Conservation (phyloP, 2,797 vertebrate species). For the Catharus ustulatus region DNA sequence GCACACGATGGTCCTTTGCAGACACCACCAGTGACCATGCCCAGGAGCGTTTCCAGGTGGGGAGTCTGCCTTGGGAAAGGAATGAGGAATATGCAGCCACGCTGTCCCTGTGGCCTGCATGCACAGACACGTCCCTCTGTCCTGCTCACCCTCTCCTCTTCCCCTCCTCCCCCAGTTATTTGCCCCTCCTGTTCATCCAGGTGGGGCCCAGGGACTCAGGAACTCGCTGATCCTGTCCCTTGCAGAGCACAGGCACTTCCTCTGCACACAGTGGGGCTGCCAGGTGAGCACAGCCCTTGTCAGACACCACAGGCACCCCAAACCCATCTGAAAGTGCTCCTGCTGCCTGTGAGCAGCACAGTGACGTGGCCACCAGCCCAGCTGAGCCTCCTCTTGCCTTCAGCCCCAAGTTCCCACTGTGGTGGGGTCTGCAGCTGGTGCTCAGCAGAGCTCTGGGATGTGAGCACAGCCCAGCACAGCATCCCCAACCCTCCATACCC, state of each 20-base stretch:
- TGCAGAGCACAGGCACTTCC: neutral
- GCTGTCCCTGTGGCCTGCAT: neutral
- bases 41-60: neutral
- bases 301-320: neutral
- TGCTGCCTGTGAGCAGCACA: neutral
- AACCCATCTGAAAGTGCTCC: neutral
- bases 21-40: accelerated
- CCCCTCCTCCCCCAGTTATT: neutral
- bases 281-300: neutral
- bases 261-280: neutral
- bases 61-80: neutral
- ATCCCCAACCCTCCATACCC: neutral
- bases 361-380: accelerated
- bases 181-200: neutral
- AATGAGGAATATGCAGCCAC: conserved; percentile 6
- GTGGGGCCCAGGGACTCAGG: neutral
- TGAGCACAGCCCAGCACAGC: neutral
- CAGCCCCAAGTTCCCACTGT: accelerated
- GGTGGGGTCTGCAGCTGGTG: neutral
- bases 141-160: neutral
- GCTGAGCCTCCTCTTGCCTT: neutral
- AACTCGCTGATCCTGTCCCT: accelerated
- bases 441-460: neutral
- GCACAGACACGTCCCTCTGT: neutral
- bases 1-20: accelerated